Percentiles rank a stretch among this genome's conserved stretches.
phyloP scores from a whole-genome alignment of 2,113 vertebrate species.

The Cyprinodon tularosa region DNA sequence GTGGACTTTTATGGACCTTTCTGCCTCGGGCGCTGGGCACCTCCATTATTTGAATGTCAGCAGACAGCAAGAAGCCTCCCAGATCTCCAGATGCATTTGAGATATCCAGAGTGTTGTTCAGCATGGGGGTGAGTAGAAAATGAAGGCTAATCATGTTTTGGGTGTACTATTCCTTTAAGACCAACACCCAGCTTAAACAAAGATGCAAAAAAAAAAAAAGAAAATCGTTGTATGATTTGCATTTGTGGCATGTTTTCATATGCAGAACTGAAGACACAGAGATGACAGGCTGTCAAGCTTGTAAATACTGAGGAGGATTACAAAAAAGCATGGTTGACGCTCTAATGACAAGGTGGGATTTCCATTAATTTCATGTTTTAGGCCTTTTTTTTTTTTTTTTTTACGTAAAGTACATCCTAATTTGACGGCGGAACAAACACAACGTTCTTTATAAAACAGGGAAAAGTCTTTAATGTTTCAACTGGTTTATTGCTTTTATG shows the following conservation, averaged over 20 bases:
- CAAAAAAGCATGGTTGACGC: background rate
- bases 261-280: background rate
- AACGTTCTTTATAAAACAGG: background rate
- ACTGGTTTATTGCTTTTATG: background rate
- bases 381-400: slow-evolving; percentile 9
- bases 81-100: no score
- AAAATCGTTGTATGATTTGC: background rate
- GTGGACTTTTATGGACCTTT: no score
- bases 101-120: no score
- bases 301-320: background rate
- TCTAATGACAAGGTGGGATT: slow-evolving; percentile 16
- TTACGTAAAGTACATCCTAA: background rate
- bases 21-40: no score
- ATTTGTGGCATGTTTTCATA: background rate
- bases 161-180: no score
- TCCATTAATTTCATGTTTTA: slow-evolving; percentile 37
- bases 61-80: no score
- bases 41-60: no score
- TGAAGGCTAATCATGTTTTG: no score
- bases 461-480: background rate
- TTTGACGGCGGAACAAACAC: background rate
- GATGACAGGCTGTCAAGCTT: background rate
- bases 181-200: background rate
- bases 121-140: no score
- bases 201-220: background rate